Conservation (phyloP, 2,888 invertebrate species). For the Eurois occulta region DNA sequence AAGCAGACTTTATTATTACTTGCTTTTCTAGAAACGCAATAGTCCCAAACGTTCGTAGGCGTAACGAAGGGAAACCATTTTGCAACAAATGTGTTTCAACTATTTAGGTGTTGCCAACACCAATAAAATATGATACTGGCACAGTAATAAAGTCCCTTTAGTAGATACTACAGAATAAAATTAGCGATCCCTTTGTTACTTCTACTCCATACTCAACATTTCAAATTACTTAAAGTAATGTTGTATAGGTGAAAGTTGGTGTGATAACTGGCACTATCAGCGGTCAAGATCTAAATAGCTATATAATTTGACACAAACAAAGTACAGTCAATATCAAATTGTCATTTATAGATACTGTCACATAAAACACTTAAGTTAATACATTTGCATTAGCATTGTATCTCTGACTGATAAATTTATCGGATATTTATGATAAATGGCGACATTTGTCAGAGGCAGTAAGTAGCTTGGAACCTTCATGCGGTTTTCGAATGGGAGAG, state of each 20-base stretch:
- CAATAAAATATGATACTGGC: slow-evolving; percentile 26
- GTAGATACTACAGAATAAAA: slow-evolving; percentile 3
- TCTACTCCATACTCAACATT: slow-evolving; percentile 9
- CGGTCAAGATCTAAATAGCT: slow-evolving; percentile 42
- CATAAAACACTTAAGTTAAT: slow-evolving; percentile 45
- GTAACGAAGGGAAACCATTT: slow-evolving; percentile 20
- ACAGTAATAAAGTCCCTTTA: slow-evolving; percentile 32
- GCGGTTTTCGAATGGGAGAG: not conserved
- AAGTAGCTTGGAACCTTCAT: slow-evolving; percentile 6
- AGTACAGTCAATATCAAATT: slow-evolving; percentile 37
- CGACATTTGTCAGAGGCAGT: slow-evolving; percentile 24
- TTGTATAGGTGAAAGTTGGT: slow-evolving; percentile 38
- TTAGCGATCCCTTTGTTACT: slow-evolving; percentile 11
- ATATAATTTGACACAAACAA: slow-evolving; percentile 49
- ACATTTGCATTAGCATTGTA: slow-evolving; percentile 45
- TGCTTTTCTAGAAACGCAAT: not conserved
- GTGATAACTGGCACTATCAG: slow-evolving; percentile 22
- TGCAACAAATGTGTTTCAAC: not conserved
- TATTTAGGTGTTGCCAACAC: slow-evolving; percentile 4
- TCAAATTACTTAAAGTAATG: slow-evolving; percentile 21
- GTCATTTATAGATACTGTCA: slow-evolving; percentile 45
- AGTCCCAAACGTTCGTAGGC: slow-evolving; percentile 2
- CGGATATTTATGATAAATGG: slow-evolving; percentile 43
- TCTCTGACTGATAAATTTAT: slow-evolving; percentile 37
- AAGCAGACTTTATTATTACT: not conserved